Percentiles rank a stretch among this genome's conserved stretches.
Conservation (phyloP, 2,113 vertebrate genomes). For the Ancistrus triradiatus region DNA sequence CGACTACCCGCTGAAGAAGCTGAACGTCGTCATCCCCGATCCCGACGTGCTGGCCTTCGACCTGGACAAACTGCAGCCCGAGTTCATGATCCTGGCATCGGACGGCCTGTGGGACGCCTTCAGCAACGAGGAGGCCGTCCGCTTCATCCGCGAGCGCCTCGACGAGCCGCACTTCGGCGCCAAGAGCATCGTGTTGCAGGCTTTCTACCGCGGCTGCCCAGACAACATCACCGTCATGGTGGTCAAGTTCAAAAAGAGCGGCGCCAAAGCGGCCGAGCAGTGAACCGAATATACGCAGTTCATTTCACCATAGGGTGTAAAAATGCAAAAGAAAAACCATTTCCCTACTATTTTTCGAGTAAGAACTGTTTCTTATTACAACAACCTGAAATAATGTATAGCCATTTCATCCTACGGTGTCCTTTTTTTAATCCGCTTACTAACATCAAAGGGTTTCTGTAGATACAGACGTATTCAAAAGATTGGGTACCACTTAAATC, state of each 20-base stretch:
- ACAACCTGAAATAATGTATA: slow-evolving; percentile 28
- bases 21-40: slow-evolving; percentile 91
- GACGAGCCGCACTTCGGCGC: slow-evolving; percentile 95
- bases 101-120: slow-evolving; percentile 98
- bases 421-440: too few species aligned
- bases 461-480: too few species aligned
- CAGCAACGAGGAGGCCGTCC: slow-evolving; percentile 95
- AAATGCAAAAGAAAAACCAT: slow-evolving; percentile 33
- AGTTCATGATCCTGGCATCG: slow-evolving; percentile 97
- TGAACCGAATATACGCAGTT: slow-evolving; percentile 45
- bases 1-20: slow-evolving; percentile 96
- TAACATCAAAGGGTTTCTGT: too few species aligned
- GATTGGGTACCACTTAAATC: too few species aligned
- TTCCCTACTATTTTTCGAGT: slow-evolving; percentile 46
- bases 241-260: slow-evolving; percentile 89
- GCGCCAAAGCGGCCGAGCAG: slow-evolving; percentile 78
- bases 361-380: slow-evolving; percentile 54
- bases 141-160: slow-evolving; percentile 93
- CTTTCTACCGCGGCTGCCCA: slow-evolving; percentile 95
- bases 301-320: slow-evolving; percentile 47
- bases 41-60: slow-evolving; percentile 94
- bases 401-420: neutral
- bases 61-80: slow-evolving; percentile 92
- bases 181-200: slow-evolving; percentile 96
- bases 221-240: slow-evolving; percentile 99